These are phyloP conservation scores for Andricus curvator DNA, from an alignment of 2,888 invertebrate species.

Conservation along the genomic window DNA sequence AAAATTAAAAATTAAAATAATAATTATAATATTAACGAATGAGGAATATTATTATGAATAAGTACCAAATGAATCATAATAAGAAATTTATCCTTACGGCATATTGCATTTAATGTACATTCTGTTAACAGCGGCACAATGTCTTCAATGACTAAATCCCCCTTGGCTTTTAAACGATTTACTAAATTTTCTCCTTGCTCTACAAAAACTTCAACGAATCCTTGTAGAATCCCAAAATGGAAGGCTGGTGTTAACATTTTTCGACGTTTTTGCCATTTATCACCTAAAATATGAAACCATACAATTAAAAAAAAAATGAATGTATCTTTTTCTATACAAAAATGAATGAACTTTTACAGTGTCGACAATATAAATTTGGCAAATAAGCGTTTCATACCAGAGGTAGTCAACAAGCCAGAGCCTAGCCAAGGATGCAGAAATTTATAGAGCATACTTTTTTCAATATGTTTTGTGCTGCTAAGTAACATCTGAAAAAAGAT, in stretches of 20 bases:
- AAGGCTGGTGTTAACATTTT: constrained; percentile 75
- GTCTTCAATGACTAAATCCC: neutral
- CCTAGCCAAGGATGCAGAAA: constrained; percentile 75
- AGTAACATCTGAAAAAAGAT: constrained; percentile 68
- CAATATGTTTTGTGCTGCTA: constrained; percentile 71
- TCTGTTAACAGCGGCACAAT: constrained; percentile 19
- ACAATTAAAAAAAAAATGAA: constrained; percentile 53
- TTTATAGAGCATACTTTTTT: constrained; percentile 75
- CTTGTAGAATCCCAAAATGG: constrained; percentile 70
- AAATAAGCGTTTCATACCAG: constrained; percentile 64
- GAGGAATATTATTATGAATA: neutral
- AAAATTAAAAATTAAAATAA: neutral
- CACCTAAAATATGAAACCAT: constrained; percentile 63
- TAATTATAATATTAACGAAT: neutral
- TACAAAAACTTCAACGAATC: constrained; percentile 60
- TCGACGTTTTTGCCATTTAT: constrained; percentile 70
- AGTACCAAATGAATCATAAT: too few species aligned
- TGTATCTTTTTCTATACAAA: too few species aligned
- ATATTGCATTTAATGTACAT: constrained; percentile 26
- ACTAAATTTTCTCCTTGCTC: constrained; percentile 12
- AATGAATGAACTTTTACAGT: too few species aligned
- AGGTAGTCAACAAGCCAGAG: constrained; percentile 73
- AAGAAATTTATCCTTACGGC: neutral
- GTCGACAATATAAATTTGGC: too few species aligned
- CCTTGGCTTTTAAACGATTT: neutral